Base-by-base conservation (phyloP, 2,113 vertebrate genomes). In the Thryonomys swinderianus region DNA sequence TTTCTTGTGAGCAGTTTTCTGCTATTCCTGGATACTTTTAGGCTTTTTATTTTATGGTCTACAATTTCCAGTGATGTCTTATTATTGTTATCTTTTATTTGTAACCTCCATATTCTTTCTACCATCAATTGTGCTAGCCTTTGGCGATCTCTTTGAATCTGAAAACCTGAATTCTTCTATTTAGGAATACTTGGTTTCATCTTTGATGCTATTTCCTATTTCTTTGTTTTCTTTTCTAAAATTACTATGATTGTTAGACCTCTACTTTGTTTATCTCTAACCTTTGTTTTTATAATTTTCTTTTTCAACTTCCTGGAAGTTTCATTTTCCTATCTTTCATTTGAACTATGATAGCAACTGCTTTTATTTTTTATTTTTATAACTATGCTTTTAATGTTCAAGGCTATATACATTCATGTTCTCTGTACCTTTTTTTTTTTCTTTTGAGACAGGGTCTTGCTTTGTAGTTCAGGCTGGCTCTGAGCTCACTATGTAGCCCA, bases 331-430 rank as follows among this genome's bases (percentile, higher is more conserved):
- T 86, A 1, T 9, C 18, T n/a, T 67, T 83, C 9, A 7, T 17
- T 45, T 94, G 76, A 93, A 81, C 69, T 74, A 32, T 48, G 45
- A 34, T 57, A 59, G 4, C 53, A 80, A 61, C 42, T 81, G 53
- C 32, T 83, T 92, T 51, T 81, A 82, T 57, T 18, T 57, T 57
- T 57, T 18, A 5, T 57, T 57, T 57, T 20, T 57, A 3, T 61
- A 80, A 61, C n/a, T 81, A 42, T 67, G 55, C 32, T 83, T 88
- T 51, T 81, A 87, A 45, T 76, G 66, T 92, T 92, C n/a, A 88
- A 7, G 17, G 62, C 37, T 64, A 23, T 7, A 37, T 82, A 42
- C 8, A 71, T 87, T 95, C 13, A 64, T 74, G 34, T 30, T 88
- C 20, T 82, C 55, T 42, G 5, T 61, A 53, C 5, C 5, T 42